phyloP scores from a whole-genome alignment of 2,797 vertebrate genomes.

The Amphiprion clarkii region DNA sequence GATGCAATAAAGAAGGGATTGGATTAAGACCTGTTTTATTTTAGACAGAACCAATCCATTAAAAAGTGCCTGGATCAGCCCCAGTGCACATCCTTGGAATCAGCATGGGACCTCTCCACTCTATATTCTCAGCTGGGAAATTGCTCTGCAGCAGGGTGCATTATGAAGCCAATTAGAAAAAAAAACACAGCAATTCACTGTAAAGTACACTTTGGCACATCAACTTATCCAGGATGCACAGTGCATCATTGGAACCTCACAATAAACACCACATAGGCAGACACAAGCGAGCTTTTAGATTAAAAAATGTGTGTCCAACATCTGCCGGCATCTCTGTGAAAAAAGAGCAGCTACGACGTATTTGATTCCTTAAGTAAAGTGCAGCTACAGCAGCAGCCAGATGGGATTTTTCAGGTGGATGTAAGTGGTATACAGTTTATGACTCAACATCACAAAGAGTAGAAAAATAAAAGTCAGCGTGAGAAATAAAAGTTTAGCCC shows the following conservation, averaged over 20 bases:
- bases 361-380: background rate
- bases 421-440: conserved; percentile 8
- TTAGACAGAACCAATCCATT: background rate
- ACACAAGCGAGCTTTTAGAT: background rate
- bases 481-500: background rate
- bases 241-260: background rate
- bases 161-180: background rate
- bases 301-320: background rate
- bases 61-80: background rate
- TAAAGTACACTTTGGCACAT: background rate
- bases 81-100: background rate
- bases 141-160: background rate
- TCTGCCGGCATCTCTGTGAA: conserved; percentile 10
- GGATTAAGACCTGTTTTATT: background rate
- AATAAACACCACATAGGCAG: too few relatives aligned
- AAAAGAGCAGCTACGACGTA: conserved; percentile 27
- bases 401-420: conserved; percentile 7
- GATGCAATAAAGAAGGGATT: background rate
- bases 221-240: background rate
- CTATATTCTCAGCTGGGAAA: background rate
- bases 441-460: background rate
- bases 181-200: background rate
- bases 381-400: conserved; percentile 4
- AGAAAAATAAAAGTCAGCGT: background rate
- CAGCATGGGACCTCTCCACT: too few relatives aligned